A percentile compares a stretch with the other conserved stretches of the same genome.
These are phyloP conservation scores for Eira barbara DNA, from an alignment of 2,113 vertebrate species.

Conservation along the genomic window DNA sequence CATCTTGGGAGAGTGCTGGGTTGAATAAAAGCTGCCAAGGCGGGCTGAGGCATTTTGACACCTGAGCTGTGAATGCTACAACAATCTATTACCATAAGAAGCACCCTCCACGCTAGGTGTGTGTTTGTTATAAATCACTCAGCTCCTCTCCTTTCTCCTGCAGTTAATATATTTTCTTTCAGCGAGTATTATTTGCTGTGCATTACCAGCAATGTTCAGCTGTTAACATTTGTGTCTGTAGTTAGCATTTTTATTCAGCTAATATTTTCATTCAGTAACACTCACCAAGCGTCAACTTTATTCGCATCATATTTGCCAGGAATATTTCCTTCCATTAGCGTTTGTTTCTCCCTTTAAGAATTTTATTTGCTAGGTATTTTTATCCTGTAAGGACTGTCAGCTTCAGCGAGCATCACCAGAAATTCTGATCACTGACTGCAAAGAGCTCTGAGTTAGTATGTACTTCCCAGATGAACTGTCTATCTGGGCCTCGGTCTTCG, in stretches of 20 bases:
- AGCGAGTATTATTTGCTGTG: constrained; percentile 43
- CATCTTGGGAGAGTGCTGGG: neutral
- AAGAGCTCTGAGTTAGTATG: neutral
- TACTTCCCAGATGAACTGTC: neutral
- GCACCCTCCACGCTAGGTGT: neutral
- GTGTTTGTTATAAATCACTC: constrained; percentile 58
- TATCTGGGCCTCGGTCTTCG: neutral
- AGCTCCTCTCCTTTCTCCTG: constrained; percentile 33
- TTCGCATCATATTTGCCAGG: constrained; percentile 44
- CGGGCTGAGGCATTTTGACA: constrained; percentile 56
- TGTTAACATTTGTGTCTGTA: constrained; percentile 60
- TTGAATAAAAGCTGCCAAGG: constrained; percentile 45
- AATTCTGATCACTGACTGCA: constrained; percentile 5
- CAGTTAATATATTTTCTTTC: constrained; percentile 65
- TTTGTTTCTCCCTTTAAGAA: constrained; percentile 57
- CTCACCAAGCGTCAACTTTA: constrained; percentile 33
- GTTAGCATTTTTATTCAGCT: constrained; percentile 73
- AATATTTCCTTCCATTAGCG: constrained; percentile 45
- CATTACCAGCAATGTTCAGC: constrained; percentile 50
- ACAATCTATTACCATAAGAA: constrained; percentile 58
- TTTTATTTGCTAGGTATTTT: constrained; percentile 62
- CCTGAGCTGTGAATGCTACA: neutral
- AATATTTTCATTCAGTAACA: constrained; percentile 73
- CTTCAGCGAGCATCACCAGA: neutral
- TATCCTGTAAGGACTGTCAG: constrained; percentile 33